A percentile compares a stretch with the other conserved stretches of the same genome.
Conservation (phyloP, 2,113 vertebrate genomes). For the Tylochromis polylepis region DNA sequence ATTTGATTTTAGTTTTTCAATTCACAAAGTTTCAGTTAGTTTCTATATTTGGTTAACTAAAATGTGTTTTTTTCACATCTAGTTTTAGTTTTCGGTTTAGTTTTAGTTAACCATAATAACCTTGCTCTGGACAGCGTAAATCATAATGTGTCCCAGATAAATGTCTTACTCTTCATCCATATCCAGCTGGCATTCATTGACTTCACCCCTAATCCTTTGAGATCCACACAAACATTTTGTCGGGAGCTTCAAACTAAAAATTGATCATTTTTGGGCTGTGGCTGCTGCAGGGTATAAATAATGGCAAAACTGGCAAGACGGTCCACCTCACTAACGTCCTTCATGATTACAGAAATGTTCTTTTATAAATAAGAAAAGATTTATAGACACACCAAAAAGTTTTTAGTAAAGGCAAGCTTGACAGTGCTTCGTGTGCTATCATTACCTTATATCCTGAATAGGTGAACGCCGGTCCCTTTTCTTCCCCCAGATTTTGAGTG, state of each 20-base stretch:
- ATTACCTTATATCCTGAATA: constrained; percentile 92
- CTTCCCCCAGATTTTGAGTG: constrained; percentile 97
- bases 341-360: not conserved
- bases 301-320: not conserved
- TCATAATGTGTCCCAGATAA: not conserved
- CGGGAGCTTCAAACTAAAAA: not conserved
- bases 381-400: not conserved
- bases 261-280: not conserved
- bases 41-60: not conserved
- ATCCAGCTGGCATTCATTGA: not conserved
- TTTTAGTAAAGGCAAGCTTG: not conserved
- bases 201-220: not conserved
- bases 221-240: not conserved
- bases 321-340: not conserved
- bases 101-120: not conserved
- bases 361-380: not conserved
- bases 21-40: not conserved
- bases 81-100: not conserved
- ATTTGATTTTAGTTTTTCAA: not conserved
- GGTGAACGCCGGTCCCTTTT: constrained; percentile 90
- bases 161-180: not conserved
- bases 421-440: not conserved
- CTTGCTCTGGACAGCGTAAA: not conserved
- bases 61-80: fast-evolving
- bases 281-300: not conserved